Evolutionary conservation across 2,888 invertebrate genomes (phyloP).

Genomic region (Catocala fraxini): DNA sequence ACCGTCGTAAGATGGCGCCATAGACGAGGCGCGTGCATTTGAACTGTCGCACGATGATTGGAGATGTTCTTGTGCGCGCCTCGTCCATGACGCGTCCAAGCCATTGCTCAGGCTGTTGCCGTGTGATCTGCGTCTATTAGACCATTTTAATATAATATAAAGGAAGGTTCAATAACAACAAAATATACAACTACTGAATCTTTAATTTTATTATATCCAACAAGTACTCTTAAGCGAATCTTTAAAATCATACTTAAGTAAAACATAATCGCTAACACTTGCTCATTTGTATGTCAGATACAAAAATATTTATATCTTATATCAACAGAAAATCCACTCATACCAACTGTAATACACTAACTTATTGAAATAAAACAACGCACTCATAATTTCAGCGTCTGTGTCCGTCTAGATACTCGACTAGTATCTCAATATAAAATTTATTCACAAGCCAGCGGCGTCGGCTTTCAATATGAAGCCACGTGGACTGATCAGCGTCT

Average conservation of each 20-base stretch:
- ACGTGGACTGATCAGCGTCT: constrained; percentile 72
- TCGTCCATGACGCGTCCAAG: too few relatives aligned
- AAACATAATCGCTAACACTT: constrained; percentile 79
- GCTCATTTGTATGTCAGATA: constrained; percentile 77
- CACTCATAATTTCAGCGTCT: constrained; percentile 66
- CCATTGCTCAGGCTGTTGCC: too few relatives aligned
- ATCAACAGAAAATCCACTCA: constrained; percentile 83
- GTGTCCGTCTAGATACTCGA: constrained; percentile 68
- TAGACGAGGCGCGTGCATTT: too few relatives aligned
- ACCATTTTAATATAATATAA: too few relatives aligned
- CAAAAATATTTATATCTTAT: constrained; percentile 84
- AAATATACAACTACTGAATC: constrained; percentile 76
- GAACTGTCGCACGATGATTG: too few relatives aligned
- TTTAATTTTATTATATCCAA: constrained; percentile 85
- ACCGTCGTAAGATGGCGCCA: too few relatives aligned
- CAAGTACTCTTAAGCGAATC: constrained; percentile 83
- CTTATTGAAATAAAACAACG: constrained; percentile 72
- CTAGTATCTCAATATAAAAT: constrained; percentile 70
- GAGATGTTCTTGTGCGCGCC: too few relatives aligned
- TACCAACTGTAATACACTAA: constrained; percentile 76
- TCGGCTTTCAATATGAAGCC: constrained; percentile 78
- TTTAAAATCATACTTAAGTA: constrained; percentile 81
- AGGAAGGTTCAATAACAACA: constrained; percentile 42
- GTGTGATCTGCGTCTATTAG: too few relatives aligned
- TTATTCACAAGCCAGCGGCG: constrained; percentile 79